Percentiles rank a stretch among this genome's conserved stretches.
Evolutionary conservation across 1,140 invertebrate genomes (phyloP).

Genomic region (Danaus melanippus): DNA sequence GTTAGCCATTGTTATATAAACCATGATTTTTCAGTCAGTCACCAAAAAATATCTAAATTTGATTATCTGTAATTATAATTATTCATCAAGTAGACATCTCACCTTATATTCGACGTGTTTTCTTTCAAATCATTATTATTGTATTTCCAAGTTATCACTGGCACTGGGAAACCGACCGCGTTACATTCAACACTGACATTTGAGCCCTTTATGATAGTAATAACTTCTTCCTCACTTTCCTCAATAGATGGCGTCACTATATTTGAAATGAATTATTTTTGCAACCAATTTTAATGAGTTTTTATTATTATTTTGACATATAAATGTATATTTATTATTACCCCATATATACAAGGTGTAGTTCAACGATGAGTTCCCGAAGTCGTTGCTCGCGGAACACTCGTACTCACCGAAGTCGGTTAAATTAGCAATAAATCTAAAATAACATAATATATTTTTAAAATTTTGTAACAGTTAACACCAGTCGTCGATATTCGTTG

Average conservation of each 20-base stretch:
- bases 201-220: conserved; percentile 24
- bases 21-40: not conserved
- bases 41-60: conserved; percentile 2
- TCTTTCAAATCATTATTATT: conserved; percentile 27
- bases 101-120: conserved; percentile 53
- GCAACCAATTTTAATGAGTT: not conserved
- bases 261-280: conserved; percentile 12
- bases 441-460: conserved; percentile 10
- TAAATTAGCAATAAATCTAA: conserved; percentile 63
- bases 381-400: conserved; percentile 46
- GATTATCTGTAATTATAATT: not conserved
- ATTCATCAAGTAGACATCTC: not conserved
- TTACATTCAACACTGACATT: conserved; percentile 47
- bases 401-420: conserved; percentile 62
- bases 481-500: too few species aligned
- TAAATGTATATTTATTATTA: conserved; percentile 23
- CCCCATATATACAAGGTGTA: conserved; percentile 57
- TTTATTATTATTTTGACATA: not conserved
- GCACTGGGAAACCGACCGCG: conserved; percentile 58
- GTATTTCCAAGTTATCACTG: conserved; percentile 47
- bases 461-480: not conserved
- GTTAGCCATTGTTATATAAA: too few species aligned
- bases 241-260: conserved; percentile 55
- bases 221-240: conserved; percentile 27
- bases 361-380: conserved; percentile 39